Conservation (phyloP, 2,888 invertebrate species). For the Phoenoteleia sp. region DNA sequence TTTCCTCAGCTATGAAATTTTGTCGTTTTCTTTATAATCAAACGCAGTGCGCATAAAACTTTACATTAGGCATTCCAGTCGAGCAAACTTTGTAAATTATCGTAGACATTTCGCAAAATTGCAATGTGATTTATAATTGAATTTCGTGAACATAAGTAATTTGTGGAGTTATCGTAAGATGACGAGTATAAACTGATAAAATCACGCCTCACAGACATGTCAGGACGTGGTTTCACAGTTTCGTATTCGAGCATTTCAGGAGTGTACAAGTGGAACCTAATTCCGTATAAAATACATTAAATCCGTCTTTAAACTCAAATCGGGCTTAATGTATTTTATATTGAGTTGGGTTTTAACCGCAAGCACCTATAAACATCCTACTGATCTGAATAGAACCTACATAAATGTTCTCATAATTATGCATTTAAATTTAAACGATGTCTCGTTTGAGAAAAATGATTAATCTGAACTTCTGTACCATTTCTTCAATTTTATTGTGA, state of each 20-base stretch:
- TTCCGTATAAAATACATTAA: conserved; percentile 62
- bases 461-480: no score
- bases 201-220: conserved; percentile 41
- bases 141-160: conserved; percentile 37
- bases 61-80: not conserved
- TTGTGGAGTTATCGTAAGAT: conserved; percentile 40
- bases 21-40: not conserved
- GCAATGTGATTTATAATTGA: conserved; percentile 33
- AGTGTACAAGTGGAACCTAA: conserved; percentile 59
- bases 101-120: conserved; percentile 31
- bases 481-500: no score
- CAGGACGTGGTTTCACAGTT: conserved; percentile 46
- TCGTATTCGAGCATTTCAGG: conserved; percentile 55
- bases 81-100: conserved; percentile 40
- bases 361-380: conserved; percentile 51
- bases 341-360: conserved; percentile 53
- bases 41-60: conserved; percentile 2
- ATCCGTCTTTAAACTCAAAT: conserved; percentile 66
- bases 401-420: conserved; percentile 60
- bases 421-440: conserved; percentile 31
- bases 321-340: conserved; percentile 66
- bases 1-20: no score
- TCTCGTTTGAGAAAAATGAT: conserved; percentile 4
- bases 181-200: conserved; percentile 55
- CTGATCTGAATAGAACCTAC: conserved; percentile 22